Percentiles rank a stretch among this genome's conserved stretches.
phyloP scores from a whole-genome alignment of 2,113 vertebrate genomes.

The Hippocampus guttulatus region DNA sequence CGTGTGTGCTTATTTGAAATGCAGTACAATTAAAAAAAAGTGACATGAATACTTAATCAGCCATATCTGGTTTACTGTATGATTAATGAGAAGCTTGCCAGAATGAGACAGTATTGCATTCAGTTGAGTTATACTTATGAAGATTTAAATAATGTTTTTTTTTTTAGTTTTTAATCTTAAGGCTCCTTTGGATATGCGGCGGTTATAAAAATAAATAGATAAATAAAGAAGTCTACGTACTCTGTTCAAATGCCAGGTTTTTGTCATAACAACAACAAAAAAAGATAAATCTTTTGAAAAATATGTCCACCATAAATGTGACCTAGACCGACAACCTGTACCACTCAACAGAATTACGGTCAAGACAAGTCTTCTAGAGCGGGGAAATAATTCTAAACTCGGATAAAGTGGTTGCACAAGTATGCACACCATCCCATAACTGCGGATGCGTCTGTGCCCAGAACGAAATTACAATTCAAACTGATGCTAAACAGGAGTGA shows the following conservation, averaged over 20 bases:
- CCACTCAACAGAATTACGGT: background rate
- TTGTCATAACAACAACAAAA: too few relatives aligned
- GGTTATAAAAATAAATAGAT: background rate
- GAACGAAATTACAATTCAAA: too few relatives aligned
- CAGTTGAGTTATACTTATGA: background rate
- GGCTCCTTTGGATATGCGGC: background rate
- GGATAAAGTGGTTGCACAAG: background rate
- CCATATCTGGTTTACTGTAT: background rate
- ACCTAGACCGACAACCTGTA: too few relatives aligned
- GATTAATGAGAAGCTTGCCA: background rate
- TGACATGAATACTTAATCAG: background rate
- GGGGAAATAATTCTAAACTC: too few relatives aligned
- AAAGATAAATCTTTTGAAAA: too few relatives aligned
- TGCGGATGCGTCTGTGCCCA: background rate
- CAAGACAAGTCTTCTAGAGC: too few relatives aligned
- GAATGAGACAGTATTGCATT: background rate
- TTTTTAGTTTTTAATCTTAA: too few relatives aligned
- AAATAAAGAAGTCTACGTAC: too few relatives aligned
- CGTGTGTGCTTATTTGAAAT: constrained; percentile 2
- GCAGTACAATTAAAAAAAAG: background rate
- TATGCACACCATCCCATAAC: background rate
- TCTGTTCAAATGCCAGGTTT: background rate
- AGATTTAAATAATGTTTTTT: background rate
- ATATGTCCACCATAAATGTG: too few relatives aligned
- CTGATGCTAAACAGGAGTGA: too few relatives aligned